These are phyloP conservation scores for Bubalus kerabau DNA, from an alignment of 2,113 vertebrate genomes.

Conservation along the genomic window DNA sequence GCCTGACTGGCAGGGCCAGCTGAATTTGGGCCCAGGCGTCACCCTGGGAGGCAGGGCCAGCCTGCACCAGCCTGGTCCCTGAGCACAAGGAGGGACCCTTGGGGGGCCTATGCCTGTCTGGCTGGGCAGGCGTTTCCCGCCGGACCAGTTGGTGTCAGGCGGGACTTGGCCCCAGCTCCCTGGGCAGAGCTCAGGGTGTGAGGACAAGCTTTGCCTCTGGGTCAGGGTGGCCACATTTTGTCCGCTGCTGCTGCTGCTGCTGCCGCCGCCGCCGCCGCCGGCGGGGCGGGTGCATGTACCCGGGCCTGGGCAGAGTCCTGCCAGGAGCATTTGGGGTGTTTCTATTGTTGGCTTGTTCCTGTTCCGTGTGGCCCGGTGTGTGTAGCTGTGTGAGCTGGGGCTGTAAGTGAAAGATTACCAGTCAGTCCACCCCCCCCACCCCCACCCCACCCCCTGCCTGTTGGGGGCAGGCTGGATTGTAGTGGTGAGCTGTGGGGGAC, in stretches of 20 bases:
- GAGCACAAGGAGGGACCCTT: slow-evolving; percentile 68
- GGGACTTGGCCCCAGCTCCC: slow-evolving; percentile 74
- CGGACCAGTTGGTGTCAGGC: slow-evolving; percentile 78
- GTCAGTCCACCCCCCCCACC: background rate
- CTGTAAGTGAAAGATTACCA: slow-evolving; percentile 53
- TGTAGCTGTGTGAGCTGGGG: slow-evolving; percentile 41
- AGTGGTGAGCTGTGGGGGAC: slow-evolving; percentile 17
- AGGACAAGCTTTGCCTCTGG: slow-evolving; percentile 73
- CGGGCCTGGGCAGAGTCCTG: slow-evolving; percentile 59
- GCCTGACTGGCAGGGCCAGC: slow-evolving; percentile 75
- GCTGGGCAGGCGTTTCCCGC: slow-evolving; percentile 75
- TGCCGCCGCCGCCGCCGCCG: background rate
- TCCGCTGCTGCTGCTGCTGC: slow-evolving; percentile 42
- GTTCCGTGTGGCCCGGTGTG: slow-evolving; percentile 49
- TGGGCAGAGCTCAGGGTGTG: slow-evolving; percentile 71
- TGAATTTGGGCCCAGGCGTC: slow-evolving; percentile 73
- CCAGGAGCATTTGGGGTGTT: slow-evolving; percentile 70
- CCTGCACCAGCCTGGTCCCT: slow-evolving; percentile 66
- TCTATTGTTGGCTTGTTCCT: slow-evolving; percentile 73
- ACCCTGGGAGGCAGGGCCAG: slow-evolving; percentile 69
- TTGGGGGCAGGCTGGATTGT: background rate
- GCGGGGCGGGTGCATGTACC: slow-evolving; percentile 56
- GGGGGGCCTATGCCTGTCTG: slow-evolving; percentile 71
- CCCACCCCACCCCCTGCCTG: background rate
- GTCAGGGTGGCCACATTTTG: slow-evolving; percentile 74